These are phyloP conservation scores for Spea bombifrons DNA, from an alignment of 2,113 vertebrate genomes.

Conservation along the genomic window DNA sequence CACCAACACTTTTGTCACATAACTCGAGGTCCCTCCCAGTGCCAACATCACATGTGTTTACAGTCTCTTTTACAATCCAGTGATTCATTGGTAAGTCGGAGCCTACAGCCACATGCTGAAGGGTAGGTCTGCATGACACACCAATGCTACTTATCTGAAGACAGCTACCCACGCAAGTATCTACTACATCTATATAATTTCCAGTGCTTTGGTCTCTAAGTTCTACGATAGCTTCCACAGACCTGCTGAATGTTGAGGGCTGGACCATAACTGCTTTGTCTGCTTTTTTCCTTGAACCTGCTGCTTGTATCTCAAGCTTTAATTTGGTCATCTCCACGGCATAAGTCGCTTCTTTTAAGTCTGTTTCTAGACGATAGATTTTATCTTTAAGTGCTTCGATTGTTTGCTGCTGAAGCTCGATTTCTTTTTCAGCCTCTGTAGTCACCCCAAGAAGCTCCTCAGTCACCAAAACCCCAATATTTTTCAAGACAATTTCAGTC, in stretches of 20 bases:
- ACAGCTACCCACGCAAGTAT: conserved; percentile 63
- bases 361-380: conserved; percentile 88
- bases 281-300: conserved; percentile 79
- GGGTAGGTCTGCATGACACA: conserved; percentile 67
- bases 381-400: conserved; percentile 90
- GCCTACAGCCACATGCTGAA: conserved; percentile 58
- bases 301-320: conserved; percentile 88
- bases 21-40: conserved; percentile 60
- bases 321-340: conserved; percentile 93
- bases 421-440: conserved; percentile 81
- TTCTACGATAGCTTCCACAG: conserved; percentile 74
- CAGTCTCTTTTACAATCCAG: conserved; percentile 77
- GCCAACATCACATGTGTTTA: conserved; percentile 67
- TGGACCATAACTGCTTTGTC: conserved; percentile 80
- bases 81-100: conserved; percentile 75
- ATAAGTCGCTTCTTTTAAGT: conserved; percentile 88
- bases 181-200: conserved; percentile 61
- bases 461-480: conserved; percentile 72
- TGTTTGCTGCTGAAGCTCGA: conserved; percentile 91
- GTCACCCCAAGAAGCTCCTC: conserved; percentile 89
- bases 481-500: conserved; percentile 66
- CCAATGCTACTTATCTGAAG: conserved; percentile 61
- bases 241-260: conserved; percentile 70
- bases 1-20: conserved; percentile 63
- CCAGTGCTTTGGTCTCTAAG: conserved; percentile 79